A percentile compares a stretch with the other conserved stretches of the same genome.
Evolutionary conservation across 2,888 invertebrate genomes (phyloP).

Genomic region (Saturnia japonica): DNA sequence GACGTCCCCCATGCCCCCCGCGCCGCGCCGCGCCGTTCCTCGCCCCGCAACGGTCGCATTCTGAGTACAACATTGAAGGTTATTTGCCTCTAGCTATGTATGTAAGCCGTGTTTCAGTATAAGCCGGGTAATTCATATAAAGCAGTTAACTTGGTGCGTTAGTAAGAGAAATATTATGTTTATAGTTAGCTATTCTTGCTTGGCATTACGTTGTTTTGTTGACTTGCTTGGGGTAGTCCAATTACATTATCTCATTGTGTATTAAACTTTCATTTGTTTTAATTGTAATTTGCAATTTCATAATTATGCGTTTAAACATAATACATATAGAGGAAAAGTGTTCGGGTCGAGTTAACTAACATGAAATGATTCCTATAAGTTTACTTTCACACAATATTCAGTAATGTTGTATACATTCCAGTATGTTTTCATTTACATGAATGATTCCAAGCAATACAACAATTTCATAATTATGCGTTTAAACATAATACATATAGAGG

Average conservation of each 20-base stretch:
- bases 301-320: too few species aligned
- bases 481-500: too few species aligned
- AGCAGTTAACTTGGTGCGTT: background rate
- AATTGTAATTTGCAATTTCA: too few species aligned
- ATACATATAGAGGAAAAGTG: too few species aligned
- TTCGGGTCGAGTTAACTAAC: too few species aligned
- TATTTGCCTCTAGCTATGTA: background rate
- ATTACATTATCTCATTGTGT: background rate
- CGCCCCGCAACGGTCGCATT: background rate
- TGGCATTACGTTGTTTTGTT: background rate
- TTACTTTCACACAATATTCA: too few species aligned
- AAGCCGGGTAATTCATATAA: slow-evolving; percentile 6
- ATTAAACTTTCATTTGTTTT: background rate
- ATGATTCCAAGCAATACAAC: too few species aligned
- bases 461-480: too few species aligned
- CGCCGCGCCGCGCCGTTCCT: background rate
- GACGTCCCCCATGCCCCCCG: background rate
- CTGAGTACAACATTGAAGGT: background rate
- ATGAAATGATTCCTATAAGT: too few species aligned
- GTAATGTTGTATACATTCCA: too few species aligned
- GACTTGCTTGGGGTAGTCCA: background rate
- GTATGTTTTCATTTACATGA: too few species aligned
- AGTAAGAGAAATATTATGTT: background rate
- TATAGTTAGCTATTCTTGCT: background rate
- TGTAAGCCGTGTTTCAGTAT: background rate